Evolutionary conservation across 2,888 invertebrate species (phyloP).

Genomic region (Seira ritae): DNA sequence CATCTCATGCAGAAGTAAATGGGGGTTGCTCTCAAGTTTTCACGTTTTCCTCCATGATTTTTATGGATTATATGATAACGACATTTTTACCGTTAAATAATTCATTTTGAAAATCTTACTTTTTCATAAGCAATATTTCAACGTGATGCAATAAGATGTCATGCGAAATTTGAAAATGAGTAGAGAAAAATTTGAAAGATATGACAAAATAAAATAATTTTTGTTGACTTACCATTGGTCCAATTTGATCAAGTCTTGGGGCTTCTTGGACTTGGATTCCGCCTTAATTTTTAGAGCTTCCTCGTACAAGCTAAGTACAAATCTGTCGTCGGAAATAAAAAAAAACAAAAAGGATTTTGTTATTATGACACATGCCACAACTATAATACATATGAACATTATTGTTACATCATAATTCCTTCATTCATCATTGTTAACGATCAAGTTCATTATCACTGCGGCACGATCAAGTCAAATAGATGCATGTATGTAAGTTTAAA

Average conservation of each 20-base stretch:
- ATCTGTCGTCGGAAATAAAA: constrained; percentile 74
- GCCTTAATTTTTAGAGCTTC: constrained; percentile 94
- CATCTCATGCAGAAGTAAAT: not conserved
- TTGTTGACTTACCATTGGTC: constrained; percentile 89
- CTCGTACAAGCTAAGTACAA: constrained; percentile 93
- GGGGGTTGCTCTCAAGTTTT: not conserved
- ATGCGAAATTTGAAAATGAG: constrained; percentile 38
- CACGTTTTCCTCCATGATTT: not conserved
- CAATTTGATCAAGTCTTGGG: constrained; percentile 94
- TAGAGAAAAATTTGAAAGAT: constrained; percentile 26
- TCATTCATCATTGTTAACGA: constrained; percentile 15
- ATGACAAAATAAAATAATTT: constrained; percentile 32
- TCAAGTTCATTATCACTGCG: constrained; percentile 57
- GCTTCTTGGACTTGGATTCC: constrained; percentile 92
- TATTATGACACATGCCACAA: not conserved
- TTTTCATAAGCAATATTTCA: constrained; percentile 15
- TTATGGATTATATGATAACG: not conserved
- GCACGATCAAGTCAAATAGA: not conserved
- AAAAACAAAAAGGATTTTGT: constrained; percentile 10
- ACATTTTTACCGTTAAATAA: too few relatives aligned
- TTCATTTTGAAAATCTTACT: not conserved
- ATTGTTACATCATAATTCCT: constrained; percentile 26
- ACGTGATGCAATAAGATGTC: constrained; percentile 28
- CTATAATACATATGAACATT: not conserved
- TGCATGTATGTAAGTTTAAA: too few relatives aligned